Evolutionary conservation across 2,888 invertebrate species (phyloP).

Genomic region (Kryphioiulus occultus): DNA sequence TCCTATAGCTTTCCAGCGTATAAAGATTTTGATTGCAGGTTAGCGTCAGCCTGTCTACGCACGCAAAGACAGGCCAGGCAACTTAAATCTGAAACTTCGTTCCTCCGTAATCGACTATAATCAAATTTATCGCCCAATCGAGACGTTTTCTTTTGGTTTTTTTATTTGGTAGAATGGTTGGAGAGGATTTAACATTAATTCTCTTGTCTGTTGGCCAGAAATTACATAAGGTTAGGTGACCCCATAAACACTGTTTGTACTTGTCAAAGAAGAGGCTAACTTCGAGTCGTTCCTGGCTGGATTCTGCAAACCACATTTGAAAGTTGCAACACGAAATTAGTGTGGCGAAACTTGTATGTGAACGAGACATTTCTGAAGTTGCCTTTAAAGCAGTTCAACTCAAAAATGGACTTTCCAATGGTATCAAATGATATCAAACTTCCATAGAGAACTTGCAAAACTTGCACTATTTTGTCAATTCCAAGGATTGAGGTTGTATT

Average conservation of each 20-base stretch:
- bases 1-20: neutral
- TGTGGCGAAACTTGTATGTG: too few relatives aligned
- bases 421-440: too few relatives aligned
- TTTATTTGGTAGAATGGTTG: neutral
- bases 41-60: neutral
- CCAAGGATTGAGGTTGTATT: too few relatives aligned
- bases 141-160: neutral
- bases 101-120: neutral
- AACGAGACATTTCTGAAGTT: too few relatives aligned
- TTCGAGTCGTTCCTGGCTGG: too few relatives aligned
- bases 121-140: conserved; percentile 26
- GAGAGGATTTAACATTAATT: neutral
- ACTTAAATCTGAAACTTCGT: neutral
- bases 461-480: too few relatives aligned
- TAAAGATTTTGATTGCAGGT: neutral
- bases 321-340: too few relatives aligned
- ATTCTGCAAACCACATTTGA: too few relatives aligned
- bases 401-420: too few relatives aligned
- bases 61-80: neutral
- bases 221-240: neutral
- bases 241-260: neutral
- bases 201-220: neutral
- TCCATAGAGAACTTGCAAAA: too few relatives aligned
- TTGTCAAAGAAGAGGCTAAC: too few relatives aligned
- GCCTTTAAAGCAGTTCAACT: too few relatives aligned